Percentiles rank a stretch among this genome's conserved stretches.
phyloP scores from a whole-genome alignment of 2,888 invertebrate genomes.

The Clanis bilineata region DNA sequence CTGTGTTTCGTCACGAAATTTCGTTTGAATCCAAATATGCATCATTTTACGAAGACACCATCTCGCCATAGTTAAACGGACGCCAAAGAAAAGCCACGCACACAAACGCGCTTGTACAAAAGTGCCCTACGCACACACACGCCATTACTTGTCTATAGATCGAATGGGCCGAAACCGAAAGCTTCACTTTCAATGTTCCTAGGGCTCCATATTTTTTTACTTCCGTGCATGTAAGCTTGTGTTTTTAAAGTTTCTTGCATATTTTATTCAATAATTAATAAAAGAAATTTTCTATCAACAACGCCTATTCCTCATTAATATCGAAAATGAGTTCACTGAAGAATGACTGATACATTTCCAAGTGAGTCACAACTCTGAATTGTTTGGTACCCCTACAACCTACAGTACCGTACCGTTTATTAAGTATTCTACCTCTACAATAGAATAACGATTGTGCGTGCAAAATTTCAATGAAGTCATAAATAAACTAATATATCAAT shows the following conservation, averaged over 20 bases:
- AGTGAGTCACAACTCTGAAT: neutral
- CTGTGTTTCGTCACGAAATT: neutral
- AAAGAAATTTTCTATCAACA: neutral
- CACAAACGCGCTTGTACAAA: too few relatives aligned
- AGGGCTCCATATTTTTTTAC: too few relatives aligned
- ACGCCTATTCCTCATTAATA: neutral
- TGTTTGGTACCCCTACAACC: neutral
- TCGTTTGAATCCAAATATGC: too few relatives aligned
- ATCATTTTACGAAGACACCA: too few relatives aligned
- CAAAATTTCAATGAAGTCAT: constrained; percentile 8
- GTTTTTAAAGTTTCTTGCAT: too few relatives aligned
- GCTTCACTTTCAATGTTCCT: too few relatives aligned
- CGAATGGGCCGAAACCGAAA: too few relatives aligned
- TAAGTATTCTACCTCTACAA: constrained; percentile 20
- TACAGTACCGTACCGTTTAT: constrained; percentile 16
- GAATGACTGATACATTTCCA: neutral
- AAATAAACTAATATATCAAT: constrained; percentile 10
- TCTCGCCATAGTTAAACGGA: too few relatives aligned
- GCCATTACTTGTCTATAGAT: too few relatives aligned
- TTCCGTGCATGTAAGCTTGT: too few relatives aligned
- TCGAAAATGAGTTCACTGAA: neutral
- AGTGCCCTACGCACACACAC: too few relatives aligned
- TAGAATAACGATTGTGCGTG: constrained; percentile 5
- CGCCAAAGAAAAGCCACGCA: too few relatives aligned
- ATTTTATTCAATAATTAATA: neutral